Conservation (phyloP, 2,113 vertebrate species). For the Ceuthmochares aereus region DNA sequence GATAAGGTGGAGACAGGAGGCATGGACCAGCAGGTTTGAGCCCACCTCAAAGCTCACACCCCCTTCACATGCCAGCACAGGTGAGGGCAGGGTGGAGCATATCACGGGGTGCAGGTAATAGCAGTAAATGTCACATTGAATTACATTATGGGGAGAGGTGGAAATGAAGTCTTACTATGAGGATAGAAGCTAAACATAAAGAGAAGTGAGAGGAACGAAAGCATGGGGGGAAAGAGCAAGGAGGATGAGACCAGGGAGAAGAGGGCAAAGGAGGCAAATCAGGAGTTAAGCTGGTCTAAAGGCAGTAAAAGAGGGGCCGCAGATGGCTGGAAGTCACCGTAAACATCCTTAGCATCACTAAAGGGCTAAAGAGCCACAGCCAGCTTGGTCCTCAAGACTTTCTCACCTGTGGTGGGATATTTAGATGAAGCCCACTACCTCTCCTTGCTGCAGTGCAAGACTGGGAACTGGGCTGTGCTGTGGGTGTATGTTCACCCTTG, state of each 20-base stretch:
- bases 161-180: not conserved
- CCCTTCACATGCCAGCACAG: not conserved
- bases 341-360: not conserved
- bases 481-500: not conserved
- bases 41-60: not conserved
- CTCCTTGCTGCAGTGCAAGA: not conserved
- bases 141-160: not conserved
- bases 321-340: not conserved
- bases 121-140: conserved; percentile 2
- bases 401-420: rapidly evolving
- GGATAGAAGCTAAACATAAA: not conserved
- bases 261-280: not conserved
- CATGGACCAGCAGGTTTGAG: not conserved
- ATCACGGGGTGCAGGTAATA: not conserved
- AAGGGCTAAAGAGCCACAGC: not conserved
- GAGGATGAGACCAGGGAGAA: not conserved
- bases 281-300: not conserved
- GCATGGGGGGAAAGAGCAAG: not conserved
- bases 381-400: not conserved
- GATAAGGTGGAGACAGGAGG: not conserved
- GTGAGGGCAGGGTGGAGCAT: not conserved
- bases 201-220: not conserved
- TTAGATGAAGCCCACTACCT: not conserved
- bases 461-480: not conserved
- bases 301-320: not conserved